Evolutionary conservation across 2,113 vertebrate genomes (phyloP), one percentile per base, ranked within the genome.

Genomic region (Gymnogyps californianus): DNA sequence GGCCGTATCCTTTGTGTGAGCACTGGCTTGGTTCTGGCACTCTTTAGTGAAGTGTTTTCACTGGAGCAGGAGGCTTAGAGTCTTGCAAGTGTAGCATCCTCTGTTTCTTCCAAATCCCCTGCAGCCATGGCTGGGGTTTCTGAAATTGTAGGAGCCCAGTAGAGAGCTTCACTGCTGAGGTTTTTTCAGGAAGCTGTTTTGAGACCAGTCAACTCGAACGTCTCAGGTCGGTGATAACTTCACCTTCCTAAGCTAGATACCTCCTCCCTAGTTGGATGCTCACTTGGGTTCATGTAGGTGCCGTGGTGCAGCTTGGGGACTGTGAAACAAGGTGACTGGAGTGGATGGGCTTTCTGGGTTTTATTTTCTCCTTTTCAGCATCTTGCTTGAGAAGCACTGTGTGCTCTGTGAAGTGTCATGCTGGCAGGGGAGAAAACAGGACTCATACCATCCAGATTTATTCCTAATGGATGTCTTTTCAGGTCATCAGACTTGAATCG

Each of bases 301-400:
- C 79, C 17, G 2, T 0, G 0, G 1, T 44, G 42, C 40, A 62
- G 47, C 66, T 13, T 15, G 44, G 47, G 52, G 13, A 5, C 61
- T 16, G 29, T 47, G 59, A 83, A 70, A 75, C 24, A 38, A 62
- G 34, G 52, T 29, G 57, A 6, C 18, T 14, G 71, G 3, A 40
- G 46, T 9, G 31, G 47, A 29, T 66, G 51, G 75, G 18, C 51
- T 62, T 46, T 38, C 38, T 67, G 61, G 32, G 46, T 9, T 32
- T 49, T 46, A 8, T 52, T 58, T 88, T n/a, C 57, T 34, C 11
- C 40, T 76, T 88, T 58, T 57, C 38, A 62, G 16, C 31, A 13
- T 11, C 38, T 38, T 29, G 64, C 46, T 19, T 59, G 40, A 65
- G 75, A 82, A 77, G 34, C 26, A 9, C 7, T 16, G 13, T 42